These are phyloP conservation scores for Encarsia formosa DNA, from an alignment of 2,888 invertebrate species.

Conservation along the genomic window DNA sequence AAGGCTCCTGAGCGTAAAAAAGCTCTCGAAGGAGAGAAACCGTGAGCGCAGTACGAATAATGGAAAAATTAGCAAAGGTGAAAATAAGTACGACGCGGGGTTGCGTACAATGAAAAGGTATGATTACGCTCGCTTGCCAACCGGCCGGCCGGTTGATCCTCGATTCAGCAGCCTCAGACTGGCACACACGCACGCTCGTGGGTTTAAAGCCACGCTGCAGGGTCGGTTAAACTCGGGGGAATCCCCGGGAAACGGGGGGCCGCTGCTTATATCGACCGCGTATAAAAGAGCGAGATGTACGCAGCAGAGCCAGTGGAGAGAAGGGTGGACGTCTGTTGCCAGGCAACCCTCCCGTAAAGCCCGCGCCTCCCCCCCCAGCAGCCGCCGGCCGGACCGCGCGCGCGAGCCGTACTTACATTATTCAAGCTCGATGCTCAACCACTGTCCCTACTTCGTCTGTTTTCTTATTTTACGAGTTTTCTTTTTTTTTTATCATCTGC, in stretches of 20 bases:
- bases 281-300: constrained; percentile 4
- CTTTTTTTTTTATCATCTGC: background rate
- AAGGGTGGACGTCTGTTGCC: constrained; percentile 47
- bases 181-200: too few relatives aligned
- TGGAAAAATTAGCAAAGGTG: too few relatives aligned
- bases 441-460: constrained; percentile 32
- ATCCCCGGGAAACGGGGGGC: background rate
- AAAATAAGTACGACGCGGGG: too few relatives aligned
- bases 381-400: constrained; percentile 1
- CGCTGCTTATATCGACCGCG: background rate
- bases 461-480: background rate
- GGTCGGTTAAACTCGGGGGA: too few relatives aligned
- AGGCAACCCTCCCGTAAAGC: constrained; percentile 39
- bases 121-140: too few relatives aligned
- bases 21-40: too few relatives aligned
- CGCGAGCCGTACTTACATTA: constrained; percentile 38
- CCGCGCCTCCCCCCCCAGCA: background rate
- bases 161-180: too few relatives aligned
- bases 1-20: too few relatives aligned
- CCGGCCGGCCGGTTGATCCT: too few relatives aligned
- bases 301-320: constrained; percentile 20
- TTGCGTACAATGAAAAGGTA: too few relatives aligned
- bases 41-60: too few relatives aligned
- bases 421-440: constrained; percentile 44
- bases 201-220: too few relatives aligned